A percentile compares a stretch with the other conserved stretches of the same genome.
Conservation (phyloP, 2,888 invertebrate genomes). For the Tenodera sinensis region DNA sequence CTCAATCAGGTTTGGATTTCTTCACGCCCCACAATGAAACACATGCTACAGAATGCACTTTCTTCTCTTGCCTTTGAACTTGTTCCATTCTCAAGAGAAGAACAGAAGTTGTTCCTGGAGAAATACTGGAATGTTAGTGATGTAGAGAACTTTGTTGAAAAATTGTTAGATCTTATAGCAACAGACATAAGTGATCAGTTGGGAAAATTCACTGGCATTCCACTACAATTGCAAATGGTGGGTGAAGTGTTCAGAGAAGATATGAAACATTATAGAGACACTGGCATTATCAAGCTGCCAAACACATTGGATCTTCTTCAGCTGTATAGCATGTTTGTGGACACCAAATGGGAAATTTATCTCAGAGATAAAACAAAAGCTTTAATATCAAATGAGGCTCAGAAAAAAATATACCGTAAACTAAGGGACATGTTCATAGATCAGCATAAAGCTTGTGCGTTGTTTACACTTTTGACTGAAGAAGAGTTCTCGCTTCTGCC, state of each 20-base stretch:
- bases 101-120: not conserved
- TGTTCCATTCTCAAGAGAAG: not conserved
- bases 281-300: not conserved
- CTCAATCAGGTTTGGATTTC: not conserved
- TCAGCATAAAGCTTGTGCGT: conserved; percentile 3
- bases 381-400: not conserved
- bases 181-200: not conserved
- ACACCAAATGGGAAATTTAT: conserved; percentile 19
- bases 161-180: not conserved
- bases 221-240: conserved; percentile 16
- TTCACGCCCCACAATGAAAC: not conserved
- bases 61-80: not conserved
- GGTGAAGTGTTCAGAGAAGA: conserved; percentile 18
- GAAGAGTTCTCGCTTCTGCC: not conserved
- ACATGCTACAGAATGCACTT: not conserved
- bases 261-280: not conserved
- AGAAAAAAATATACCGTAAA: not conserved
- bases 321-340: conserved; percentile 18
- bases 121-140: not conserved
- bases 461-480: not conserved
- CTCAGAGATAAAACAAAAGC: conserved; percentile 16
- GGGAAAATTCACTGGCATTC: conserved; percentile 18
- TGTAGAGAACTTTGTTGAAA: not conserved
- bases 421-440: not conserved
- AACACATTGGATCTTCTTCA: conserved; percentile 8